Evolutionary conservation across 2,888 invertebrate species (phyloP).

Genomic region (Netelia melanura): DNA sequence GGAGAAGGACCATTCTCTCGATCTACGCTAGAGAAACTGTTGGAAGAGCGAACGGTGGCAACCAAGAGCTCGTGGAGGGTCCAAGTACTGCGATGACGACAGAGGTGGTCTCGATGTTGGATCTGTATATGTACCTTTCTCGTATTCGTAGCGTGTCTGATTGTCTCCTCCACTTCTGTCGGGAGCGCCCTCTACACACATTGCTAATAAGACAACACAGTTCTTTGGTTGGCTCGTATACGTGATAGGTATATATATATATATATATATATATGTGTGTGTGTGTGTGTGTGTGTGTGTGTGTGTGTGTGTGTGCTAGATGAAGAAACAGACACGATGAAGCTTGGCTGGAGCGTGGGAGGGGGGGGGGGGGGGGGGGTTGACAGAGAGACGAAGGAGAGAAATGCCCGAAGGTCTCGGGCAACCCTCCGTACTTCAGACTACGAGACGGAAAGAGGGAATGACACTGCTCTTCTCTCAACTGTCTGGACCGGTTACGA

Average conservation of each 20-base stretch:
- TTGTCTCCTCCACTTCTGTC: slow-evolving; percentile 62
- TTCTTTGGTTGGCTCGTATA: slow-evolving; percentile 8
- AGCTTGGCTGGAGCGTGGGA: not conserved
- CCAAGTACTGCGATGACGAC: slow-evolving; percentile 46
- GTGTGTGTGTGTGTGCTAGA: not conserved
- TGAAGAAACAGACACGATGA: not conserved
- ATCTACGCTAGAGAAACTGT: slow-evolving; percentile 1
- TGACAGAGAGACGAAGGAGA: slow-evolving; percentile 35
- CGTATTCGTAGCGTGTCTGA: slow-evolving; percentile 69
- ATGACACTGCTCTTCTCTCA: slow-evolving; percentile 40
- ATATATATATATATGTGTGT: not conserved
- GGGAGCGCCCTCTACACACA: slow-evolving; percentile 34
- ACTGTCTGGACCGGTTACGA: slow-evolving; percentile 47
- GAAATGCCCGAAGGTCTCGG: slow-evolving; percentile 52
- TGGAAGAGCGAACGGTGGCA: slow-evolving; percentile 9
- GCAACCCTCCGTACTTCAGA: slow-evolving; percentile 59
- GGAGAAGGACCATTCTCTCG: not conserved
- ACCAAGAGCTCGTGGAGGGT: slow-evolving; percentile 5
- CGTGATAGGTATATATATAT: not conserved
- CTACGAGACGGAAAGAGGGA: slow-evolving; percentile 33
- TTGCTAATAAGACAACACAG: slow-evolving; percentile 33
- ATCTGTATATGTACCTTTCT: slow-evolving; percentile 16
- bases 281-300: not conserved
- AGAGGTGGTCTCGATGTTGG: slow-evolving; percentile 12
- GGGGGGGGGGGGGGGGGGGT: not conserved